phyloP scores from a whole-genome alignment of 2,888 invertebrate genomes.

The Cephus nigrinus region DNA sequence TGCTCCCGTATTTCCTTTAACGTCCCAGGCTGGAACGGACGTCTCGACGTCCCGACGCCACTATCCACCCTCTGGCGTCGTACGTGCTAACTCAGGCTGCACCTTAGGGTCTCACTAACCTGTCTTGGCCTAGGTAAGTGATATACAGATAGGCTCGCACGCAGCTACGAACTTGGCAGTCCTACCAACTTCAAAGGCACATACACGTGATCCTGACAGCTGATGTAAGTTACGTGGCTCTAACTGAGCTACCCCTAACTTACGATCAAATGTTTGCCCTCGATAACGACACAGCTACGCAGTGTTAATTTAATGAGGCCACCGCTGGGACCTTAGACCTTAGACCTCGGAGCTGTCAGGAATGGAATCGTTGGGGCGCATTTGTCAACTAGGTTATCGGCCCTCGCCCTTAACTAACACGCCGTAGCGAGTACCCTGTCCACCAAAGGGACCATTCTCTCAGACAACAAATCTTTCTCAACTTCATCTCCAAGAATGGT shows the following conservation, averaged over 20 bases:
- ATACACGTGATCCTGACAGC: conserved; percentile 34
- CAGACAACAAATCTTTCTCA: not conserved
- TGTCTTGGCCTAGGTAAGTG: conserved; percentile 38
- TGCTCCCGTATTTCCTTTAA: not conserved
- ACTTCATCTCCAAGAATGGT: not conserved
- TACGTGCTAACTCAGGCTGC: not conserved
- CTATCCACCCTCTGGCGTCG: not conserved
- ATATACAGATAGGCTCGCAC: conserved; percentile 43
- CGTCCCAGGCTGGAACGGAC: not conserved
- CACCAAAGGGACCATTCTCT: not conserved
- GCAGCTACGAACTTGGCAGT: conserved; percentile 23
- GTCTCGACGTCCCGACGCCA: not conserved
- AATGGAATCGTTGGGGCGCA: conserved; percentile 4
- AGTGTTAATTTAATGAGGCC: conserved; percentile 36
- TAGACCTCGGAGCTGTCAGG: not conserved
- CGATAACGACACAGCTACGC: conserved; percentile 32
- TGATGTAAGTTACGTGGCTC: conserved; percentile 36
- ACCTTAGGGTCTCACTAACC: not conserved
- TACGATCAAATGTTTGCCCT: conserved; percentile 35
- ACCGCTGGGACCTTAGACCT: conserved; percentile 11
- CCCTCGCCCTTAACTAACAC: not conserved
- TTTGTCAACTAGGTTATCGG: not conserved
- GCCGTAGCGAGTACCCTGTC: not conserved
- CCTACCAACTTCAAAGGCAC: conserved; percentile 41
- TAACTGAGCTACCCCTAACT: conserved; percentile 29